Conservation (phyloP, 2,888 invertebrate species). For the Limnephilus marmoratus region DNA sequence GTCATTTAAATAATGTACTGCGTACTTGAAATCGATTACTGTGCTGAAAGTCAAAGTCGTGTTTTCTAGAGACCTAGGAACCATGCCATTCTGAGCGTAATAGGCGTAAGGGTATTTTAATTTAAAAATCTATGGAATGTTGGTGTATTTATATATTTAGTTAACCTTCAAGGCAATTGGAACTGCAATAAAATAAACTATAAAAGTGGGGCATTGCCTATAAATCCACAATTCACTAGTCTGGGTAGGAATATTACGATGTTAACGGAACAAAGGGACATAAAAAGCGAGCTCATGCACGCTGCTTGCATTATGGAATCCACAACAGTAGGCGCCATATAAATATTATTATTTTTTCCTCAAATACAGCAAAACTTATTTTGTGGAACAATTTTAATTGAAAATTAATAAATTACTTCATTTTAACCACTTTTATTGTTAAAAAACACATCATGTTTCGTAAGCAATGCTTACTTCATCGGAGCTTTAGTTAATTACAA, state of each 20-base stretch:
- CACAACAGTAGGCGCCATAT: not conserved
- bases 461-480: too few relatives aligned
- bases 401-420: too few relatives aligned
- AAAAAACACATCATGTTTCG: too few relatives aligned
- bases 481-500: too few relatives aligned
- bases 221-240: not conserved
- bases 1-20: not conserved
- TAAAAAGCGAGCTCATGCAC: not conserved
- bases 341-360: not conserved
- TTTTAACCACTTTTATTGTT: too few relatives aligned
- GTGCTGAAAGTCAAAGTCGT: not conserved
- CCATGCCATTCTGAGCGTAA: not conserved
- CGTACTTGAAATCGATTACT: not conserved
- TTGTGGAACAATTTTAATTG: too few relatives aligned
- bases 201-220: constrained; percentile 1
- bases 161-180: not conserved
- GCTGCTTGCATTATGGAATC: not conserved
- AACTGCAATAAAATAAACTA: not conserved
- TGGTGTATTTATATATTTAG: not conserved
- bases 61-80: not conserved
- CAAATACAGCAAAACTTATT: too few relatives aligned
- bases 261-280: constrained; percentile 19
- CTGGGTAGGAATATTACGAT: not conserved
- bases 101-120: not conserved
- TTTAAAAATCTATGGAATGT: not conserved